Evolutionary conservation across 2,797 vertebrate species (phyloP).

Genomic region (Spheniscus humboldti): DNA sequence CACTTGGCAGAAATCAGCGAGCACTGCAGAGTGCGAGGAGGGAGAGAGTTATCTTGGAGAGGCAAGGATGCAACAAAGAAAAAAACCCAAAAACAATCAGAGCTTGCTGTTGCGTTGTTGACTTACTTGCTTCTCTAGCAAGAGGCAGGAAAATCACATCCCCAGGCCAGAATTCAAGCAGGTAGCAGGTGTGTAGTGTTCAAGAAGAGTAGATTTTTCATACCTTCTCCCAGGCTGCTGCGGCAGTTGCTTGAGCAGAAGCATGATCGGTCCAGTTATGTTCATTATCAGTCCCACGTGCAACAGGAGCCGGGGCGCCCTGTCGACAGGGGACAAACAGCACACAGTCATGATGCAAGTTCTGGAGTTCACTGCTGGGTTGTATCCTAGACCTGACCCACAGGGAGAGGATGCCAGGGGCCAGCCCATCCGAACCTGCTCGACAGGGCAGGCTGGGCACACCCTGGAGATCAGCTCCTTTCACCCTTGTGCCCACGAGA

Average conservation of each 20-base stretch:
- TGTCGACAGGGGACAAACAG: background rate
- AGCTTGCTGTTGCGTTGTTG: background rate
- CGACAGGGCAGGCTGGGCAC: background rate
- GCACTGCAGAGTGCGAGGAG: background rate
- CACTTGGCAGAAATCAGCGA: background rate
- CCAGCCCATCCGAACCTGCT: background rate
- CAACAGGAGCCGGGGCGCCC: background rate
- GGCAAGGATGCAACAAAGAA: background rate
- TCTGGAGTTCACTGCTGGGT: background rate
- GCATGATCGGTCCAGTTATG: background rate
- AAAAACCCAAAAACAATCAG: too few species aligned
- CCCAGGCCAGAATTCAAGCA: background rate
- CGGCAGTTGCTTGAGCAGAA: fast-evolving
- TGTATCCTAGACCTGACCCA: background rate
- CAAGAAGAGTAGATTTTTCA: background rate
- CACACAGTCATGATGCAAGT: background rate
- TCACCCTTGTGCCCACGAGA: background rate
- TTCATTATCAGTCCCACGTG: fast-evolving
- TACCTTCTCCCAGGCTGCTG: background rate
- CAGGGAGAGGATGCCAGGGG: too few species aligned
- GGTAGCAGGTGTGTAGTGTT: background rate
- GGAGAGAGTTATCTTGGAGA: background rate
- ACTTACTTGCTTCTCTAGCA: background rate
- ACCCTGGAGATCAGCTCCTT: background rate
- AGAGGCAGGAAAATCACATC: background rate